Conservation (phyloP, 2,888 invertebrate species). For the Lasioglossum pauxillum region DNA sequence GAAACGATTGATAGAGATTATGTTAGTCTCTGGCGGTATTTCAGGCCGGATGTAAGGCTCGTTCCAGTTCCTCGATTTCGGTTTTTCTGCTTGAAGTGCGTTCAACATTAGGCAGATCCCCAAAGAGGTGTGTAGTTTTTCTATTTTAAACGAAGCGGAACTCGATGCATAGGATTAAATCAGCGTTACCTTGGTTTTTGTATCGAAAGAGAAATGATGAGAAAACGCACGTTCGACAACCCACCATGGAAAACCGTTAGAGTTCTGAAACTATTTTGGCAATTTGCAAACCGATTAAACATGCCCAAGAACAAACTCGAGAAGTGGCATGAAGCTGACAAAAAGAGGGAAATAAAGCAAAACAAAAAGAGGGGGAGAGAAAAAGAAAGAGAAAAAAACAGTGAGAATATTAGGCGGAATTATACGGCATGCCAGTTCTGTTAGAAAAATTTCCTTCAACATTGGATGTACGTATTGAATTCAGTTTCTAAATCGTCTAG, state of each 20-base stretch:
- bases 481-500: constrained; percentile 75
- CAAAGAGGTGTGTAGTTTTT: background rate
- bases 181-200: constrained; percentile 13
- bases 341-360: background rate
- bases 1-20: constrained; percentile 25
- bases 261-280: constrained; percentile 70
- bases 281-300: constrained; percentile 73
- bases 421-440: constrained; percentile 75
- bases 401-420: constrained; percentile 70
- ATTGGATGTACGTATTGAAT: constrained; percentile 82
- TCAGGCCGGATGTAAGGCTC: constrained; percentile 1
- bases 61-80: background rate
- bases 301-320: constrained; percentile 48
- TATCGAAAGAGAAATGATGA: background rate
- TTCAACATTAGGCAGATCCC: constrained; percentile 6
- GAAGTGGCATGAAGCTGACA: constrained; percentile 47
- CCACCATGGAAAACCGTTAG: constrained; percentile 6
- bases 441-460: constrained; percentile 78
- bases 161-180: constrained; percentile 5
- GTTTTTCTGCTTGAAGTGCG: constrained; percentile 13
- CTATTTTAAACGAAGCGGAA: background rate
- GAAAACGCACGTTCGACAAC: background rate
- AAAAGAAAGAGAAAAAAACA: constrained; percentile 3
- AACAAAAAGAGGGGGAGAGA: constrained; percentile 12
- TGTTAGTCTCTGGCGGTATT: background rate